Evolutionary conservation across 53 echinoderm and acorn worm species (phyloP), one percentile per base, ranked within the genome.

Genomic region (Glandiceps talaboti): DNA sequence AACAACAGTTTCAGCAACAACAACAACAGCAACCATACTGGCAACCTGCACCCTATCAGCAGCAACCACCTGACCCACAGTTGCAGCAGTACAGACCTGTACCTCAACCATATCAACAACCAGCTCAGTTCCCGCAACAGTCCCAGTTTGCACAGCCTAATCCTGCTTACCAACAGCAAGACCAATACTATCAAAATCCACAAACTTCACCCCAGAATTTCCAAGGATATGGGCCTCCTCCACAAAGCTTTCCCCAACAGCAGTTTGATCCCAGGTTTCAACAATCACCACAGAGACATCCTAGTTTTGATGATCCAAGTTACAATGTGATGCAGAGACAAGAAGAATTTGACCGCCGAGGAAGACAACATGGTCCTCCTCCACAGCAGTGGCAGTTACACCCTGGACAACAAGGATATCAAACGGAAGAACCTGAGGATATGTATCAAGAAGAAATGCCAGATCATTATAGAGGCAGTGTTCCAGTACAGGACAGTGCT

Each of bases 1-100:
- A n/a, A 29, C 77, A 84, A 26, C 91, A 81, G 26, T 73, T 33
- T 29, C 87, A 80, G 29, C 32, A 75, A 33, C 81, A 85, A 78
- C 74, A 73, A 75, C 32, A n/a, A 0, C 75, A 33, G 1, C 64
- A 32, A 1, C 64, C 30, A 73, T 82, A 82, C 26, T 30, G 32
- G 27, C 87, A 76, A 1, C 84, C 80, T 0, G 32, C 81, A 14
- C 77, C 29, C 1, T 30, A 28, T 1, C 29, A 30, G 14, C 30
- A 12, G 1, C 29, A 77, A 29, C 77, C 28, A 12, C 76, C 12
- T 1, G 27, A n/a, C 27, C 29, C 29, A 10, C 30, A 45, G 64
- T 20, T 20, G 20, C 64, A 45, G 64, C 64, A 45, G 20, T 45
- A 45, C 64, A 20, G 64, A 20, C 64, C 64, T 6, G 6, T 20